A percentile compares a stretch with the other conserved stretches of the same genome.
phyloP scores from a whole-genome alignment of 2,797 vertebrate species.

The Sebastes jordani region DNA sequence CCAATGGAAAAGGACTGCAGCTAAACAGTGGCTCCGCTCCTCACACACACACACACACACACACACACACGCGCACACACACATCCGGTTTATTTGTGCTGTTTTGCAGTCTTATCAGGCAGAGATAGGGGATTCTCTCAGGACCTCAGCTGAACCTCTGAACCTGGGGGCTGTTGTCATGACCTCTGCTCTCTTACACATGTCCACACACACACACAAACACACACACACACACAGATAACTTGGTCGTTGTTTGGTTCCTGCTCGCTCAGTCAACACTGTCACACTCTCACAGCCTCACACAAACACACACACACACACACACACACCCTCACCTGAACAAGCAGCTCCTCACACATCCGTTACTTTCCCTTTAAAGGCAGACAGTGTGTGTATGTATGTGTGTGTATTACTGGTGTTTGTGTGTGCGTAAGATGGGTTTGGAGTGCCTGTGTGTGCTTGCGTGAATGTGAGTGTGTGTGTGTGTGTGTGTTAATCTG shows the following conservation, averaged over 20 bases:
- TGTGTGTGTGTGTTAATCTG: constrained; percentile 28
- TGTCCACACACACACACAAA: background rate
- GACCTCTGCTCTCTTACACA: constrained; percentile 37
- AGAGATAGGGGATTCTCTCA: constrained; percentile 46
- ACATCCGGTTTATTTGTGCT: constrained; percentile 5
- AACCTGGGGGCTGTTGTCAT: constrained; percentile 33
- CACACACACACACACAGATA: constrained; percentile 16
- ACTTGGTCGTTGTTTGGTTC: background rate
- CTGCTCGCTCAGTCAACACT: background rate
- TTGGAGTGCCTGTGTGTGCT: background rate
- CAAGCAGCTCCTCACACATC: too few species aligned
- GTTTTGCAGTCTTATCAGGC: constrained; percentile 41
- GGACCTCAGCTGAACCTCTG: constrained; percentile 41
- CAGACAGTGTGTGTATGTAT: background rate
- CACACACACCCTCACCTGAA: background rate
- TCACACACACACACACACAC: background rate
- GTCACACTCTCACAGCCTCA: constrained; percentile 12
- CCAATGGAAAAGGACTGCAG: constrained; percentile 10
- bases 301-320: background rate
- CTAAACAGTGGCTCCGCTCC: background rate
- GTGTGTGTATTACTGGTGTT: too few species aligned
- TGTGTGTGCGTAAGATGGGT: background rate
- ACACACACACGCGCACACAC: background rate
- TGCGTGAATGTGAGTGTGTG: background rate
- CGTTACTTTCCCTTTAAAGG: background rate